phyloP scores from a whole-genome alignment of 2,113 vertebrate species.

The Gavialis gangeticus region DNA sequence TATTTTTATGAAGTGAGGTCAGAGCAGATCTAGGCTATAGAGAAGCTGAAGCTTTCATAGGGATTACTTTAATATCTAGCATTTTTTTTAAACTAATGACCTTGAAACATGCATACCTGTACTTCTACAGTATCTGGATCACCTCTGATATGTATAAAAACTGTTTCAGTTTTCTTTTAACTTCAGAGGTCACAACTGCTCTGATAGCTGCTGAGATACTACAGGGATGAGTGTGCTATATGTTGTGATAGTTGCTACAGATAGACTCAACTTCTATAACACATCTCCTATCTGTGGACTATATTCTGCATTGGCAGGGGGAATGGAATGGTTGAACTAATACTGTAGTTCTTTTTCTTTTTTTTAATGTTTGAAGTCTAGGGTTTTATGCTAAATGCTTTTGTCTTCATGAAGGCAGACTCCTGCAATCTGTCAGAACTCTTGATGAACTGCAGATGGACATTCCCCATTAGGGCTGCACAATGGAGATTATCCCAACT shows the following conservation, averaged over 20 bases:
- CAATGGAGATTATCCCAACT: neutral
- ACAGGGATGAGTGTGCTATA: constrained; percentile 38
- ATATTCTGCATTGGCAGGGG: neutral
- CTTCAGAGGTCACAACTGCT: constrained; percentile 56
- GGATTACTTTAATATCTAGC: constrained; percentile 36
- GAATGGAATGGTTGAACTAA: constrained; percentile 23
- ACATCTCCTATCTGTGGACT: constrained; percentile 23
- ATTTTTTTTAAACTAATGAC: constrained; percentile 35
- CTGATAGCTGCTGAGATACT: constrained; percentile 62
- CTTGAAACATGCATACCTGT: constrained; percentile 40
- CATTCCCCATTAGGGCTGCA: neutral
- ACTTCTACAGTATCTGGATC: constrained; percentile 32
- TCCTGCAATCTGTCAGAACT: neutral
- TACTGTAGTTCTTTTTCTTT: neutral
- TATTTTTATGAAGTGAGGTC: neutral
- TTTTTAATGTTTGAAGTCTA: neutral
- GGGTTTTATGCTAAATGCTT: neutral
- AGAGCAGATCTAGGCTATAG: neutral
- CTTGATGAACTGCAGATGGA: neutral
- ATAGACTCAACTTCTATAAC: constrained; percentile 63
- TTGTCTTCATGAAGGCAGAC: neutral
- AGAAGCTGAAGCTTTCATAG: neutral
- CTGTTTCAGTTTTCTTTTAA: constrained; percentile 51
- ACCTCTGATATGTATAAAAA: constrained; percentile 56
- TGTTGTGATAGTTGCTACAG: constrained; percentile 25